Base-by-base conservation (phyloP, 2,797 vertebrate species). In the Myoxocephalus aenaeus region DNA sequence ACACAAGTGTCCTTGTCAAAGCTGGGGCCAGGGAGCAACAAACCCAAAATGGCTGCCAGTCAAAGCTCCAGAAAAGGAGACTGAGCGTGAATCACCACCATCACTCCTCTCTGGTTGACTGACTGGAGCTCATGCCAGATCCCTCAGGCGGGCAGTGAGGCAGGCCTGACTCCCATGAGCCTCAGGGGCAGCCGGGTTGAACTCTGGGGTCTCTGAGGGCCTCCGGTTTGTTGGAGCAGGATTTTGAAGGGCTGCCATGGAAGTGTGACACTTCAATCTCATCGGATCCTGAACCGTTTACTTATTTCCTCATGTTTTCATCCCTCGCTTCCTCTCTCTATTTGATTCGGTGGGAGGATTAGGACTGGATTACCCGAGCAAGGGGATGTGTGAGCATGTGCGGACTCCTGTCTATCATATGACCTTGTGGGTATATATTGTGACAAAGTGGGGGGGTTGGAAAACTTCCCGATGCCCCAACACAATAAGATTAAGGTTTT, bases 1-100 rank as follows among this genome's bases (percentile, higher is more conserved):
- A 93, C 91, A 92, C 86, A 88, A 87, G 80, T 86, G 89, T 90
- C 88, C 91, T 90, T 93, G 87, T 92, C 63, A 64, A 62, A 83
- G 70, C 57, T 0, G 2, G 12, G 15, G 61, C 75, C 5, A 22
- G 22, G 48, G 50, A 74, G 73, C 32, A 79, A 70, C 14, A 1
- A 65, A 59, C 61, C 77, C 68, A 80, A 88, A 74, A 92, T 80
- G 86, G 81, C 81, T 66, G 81, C 78, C 74, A 48, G 83, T 77
- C 67, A 59, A 56, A 22, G 65, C 70, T 56, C 22, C 25, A 69
- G 72, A 78, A 22, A 75, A 44, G 34, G 77, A 73, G 69, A 71
- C 67, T 1, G 51, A 53, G 70, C 17, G 9, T 78, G 79, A 83
- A 29, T 81, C 83, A 48, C 64, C 1, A 20, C 58, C 0, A 11